Evolutionary conservation across 2,888 invertebrate genomes (phyloP).

Genomic region (Lithophane leautieri): DNA sequence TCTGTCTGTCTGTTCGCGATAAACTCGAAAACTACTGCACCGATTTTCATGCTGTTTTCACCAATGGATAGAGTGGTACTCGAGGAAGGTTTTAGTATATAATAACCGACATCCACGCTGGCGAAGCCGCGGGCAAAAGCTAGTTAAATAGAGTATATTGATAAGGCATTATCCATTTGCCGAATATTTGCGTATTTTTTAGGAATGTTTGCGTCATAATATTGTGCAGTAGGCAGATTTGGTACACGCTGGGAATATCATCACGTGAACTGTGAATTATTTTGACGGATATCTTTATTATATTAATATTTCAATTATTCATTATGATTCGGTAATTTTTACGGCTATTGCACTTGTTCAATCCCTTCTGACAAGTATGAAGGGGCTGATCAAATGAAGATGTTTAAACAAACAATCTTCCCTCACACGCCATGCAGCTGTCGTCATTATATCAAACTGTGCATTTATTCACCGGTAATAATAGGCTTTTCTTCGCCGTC

Average conservation of each 20-base stretch:
- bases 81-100: too few relatives aligned
- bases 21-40: too few relatives aligned
- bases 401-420: not conserved
- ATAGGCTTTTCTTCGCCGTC: constrained; percentile 33
- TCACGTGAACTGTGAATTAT: constrained; percentile 3
- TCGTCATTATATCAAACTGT: constrained; percentile 23
- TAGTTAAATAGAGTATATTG: not conserved
- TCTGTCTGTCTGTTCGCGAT: too few relatives aligned
- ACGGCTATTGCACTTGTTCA: not conserved
- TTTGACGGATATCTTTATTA: not conserved
- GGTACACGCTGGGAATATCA: not conserved
- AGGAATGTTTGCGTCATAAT: not conserved
- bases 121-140: too few relatives aligned
- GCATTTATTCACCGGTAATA: constrained; percentile 37
- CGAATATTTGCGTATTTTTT: constrained; percentile 1
- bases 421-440: constrained; percentile 5
- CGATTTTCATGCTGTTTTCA: too few relatives aligned
- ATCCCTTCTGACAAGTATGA: not conserved
- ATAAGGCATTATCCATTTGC: constrained; percentile 9
- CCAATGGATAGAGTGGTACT: too few relatives aligned
- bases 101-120: too few relatives aligned
- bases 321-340: not conserved
- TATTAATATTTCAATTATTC: not conserved
- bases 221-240: constrained; percentile 15
- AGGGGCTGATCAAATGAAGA: not conserved